These are phyloP conservation scores for Caenorhabditis becei DNA, from an alignment of 2,888 invertebrate genomes.

Conservation along the genomic window DNA sequence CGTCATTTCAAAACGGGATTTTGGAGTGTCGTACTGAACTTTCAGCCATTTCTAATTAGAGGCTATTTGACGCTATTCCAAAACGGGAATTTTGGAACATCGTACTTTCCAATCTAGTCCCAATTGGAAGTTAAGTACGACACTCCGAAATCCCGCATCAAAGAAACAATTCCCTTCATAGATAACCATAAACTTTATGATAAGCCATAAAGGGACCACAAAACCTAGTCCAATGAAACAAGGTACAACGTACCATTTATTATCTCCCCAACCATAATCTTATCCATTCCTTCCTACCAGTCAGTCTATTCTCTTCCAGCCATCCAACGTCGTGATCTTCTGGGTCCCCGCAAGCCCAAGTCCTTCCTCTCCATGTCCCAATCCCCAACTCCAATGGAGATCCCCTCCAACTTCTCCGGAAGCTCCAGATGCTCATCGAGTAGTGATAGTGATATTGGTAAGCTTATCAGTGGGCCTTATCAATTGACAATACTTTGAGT, in stretches of 20 bases:
- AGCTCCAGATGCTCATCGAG: slow-evolving; percentile 17
- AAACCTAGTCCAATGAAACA: slow-evolving; percentile 8
- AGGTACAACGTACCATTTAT: background rate
- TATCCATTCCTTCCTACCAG: too few relatives aligned
- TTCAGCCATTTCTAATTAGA: too few relatives aligned
- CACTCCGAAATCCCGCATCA: too few relatives aligned
- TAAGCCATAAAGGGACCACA: background rate
- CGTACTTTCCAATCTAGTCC: too few relatives aligned
- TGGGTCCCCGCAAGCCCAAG: slow-evolving; percentile 64
- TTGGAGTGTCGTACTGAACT: too few relatives aligned
- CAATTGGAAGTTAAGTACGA: too few relatives aligned
- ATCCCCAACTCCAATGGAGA: background rate
- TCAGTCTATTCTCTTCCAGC: slow-evolving; percentile 28
- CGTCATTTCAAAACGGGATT: too few relatives aligned
- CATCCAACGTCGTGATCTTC: slow-evolving; percentile 66
- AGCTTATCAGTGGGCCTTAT: background rate
- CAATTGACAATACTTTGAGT: background rate
- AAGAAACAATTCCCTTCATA: background rate
- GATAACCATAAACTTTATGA: background rate
- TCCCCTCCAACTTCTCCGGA: slow-evolving; percentile 10
- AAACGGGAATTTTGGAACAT: too few relatives aligned
- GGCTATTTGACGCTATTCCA: too few relatives aligned
- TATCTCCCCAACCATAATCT: background rate
- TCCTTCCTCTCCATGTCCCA: slow-evolving; percentile 1
- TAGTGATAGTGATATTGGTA: slow-evolving; percentile 38